Percentiles rank a stretch among this genome's conserved stretches.
Evolutionary conservation across 2,797 vertebrate genomes (phyloP).

Genomic region (Hydrophis major): DNA sequence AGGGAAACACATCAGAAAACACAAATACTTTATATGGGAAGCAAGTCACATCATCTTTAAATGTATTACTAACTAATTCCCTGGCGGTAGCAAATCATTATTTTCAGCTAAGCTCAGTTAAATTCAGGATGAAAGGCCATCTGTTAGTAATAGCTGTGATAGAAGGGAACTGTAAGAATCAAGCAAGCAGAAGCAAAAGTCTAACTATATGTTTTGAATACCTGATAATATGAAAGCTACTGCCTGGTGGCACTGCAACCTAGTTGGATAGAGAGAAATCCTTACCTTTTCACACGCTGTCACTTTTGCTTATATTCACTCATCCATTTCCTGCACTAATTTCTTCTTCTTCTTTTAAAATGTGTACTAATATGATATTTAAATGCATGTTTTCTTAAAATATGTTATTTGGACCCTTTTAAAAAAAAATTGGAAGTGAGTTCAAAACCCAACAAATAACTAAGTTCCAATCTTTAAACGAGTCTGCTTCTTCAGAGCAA

Average conservation of each 20-base stretch:
- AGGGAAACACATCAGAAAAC: background rate
- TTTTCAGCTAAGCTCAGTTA: constrained; percentile 28
- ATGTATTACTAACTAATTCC: background rate
- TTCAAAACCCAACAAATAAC: background rate
- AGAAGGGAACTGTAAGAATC: background rate
- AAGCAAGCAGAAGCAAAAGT: constrained; percentile 25
- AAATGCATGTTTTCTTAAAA: background rate
- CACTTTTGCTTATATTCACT: background rate
- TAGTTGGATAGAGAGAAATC: background rate
- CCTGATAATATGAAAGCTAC: constrained; percentile 45
- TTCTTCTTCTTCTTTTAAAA: background rate
- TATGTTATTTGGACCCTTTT: background rate
- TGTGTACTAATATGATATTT: background rate
- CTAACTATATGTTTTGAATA: constrained; percentile 29
- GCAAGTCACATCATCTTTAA: background rate
- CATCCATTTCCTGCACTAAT: background rate
- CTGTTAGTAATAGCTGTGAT: constrained; percentile 1
- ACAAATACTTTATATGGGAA: background rate
- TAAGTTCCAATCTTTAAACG: background rate
- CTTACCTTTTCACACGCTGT: background rate
- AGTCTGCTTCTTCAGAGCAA: background rate
- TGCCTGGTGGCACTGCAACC: constrained; percentile 34
- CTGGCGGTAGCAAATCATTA: background rate
- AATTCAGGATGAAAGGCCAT: constrained; percentile 15
- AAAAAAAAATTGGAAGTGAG: background rate